phyloP scores from a whole-genome alignment of 2,113 vertebrate genomes.

The Lampris incognitus region DNA sequence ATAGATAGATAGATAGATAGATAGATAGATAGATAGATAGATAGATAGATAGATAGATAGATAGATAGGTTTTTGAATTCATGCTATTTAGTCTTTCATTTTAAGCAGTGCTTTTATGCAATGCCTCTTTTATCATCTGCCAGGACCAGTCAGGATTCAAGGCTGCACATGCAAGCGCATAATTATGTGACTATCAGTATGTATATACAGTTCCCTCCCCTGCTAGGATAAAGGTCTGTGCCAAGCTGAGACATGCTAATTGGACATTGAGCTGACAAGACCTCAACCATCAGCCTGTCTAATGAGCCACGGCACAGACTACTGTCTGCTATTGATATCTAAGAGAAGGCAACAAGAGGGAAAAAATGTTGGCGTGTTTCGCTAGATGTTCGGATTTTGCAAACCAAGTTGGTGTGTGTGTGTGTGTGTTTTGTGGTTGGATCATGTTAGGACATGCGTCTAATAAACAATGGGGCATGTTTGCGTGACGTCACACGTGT shows the following conservation, averaged over 20 bases:
- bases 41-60: background rate
- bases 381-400: slow-evolving; percentile 31
- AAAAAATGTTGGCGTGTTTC: slow-evolving; percentile 39
- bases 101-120: slow-evolving; percentile 12
- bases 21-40: background rate
- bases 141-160: slow-evolving; percentile 61
- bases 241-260: slow-evolving; percentile 77
- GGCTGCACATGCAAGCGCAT: slow-evolving; percentile 60
- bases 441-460: slow-evolving; percentile 19
- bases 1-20: background rate
- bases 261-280: slow-evolving; percentile 77
- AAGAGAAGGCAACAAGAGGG: slow-evolving; percentile 33
- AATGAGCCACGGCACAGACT: slow-evolving; percentile 69
- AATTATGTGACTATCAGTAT: slow-evolving; percentile 72
- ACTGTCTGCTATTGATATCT: slow-evolving; percentile 49
- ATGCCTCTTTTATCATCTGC: slow-evolving; percentile 30
- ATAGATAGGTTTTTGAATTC: background rate
- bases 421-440: background rate
- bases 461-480: background rate
- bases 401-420: slow-evolving; percentile 22
- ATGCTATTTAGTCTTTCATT: too few species aligned
- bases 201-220: slow-evolving; percentile 53
- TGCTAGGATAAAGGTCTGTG: slow-evolving; percentile 55
- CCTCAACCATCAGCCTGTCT: slow-evolving; percentile 74
- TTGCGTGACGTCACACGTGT: too few species aligned